Base-by-base conservation (phyloP, 2,888 invertebrate species). In the Zele albiditarsus region DNA sequence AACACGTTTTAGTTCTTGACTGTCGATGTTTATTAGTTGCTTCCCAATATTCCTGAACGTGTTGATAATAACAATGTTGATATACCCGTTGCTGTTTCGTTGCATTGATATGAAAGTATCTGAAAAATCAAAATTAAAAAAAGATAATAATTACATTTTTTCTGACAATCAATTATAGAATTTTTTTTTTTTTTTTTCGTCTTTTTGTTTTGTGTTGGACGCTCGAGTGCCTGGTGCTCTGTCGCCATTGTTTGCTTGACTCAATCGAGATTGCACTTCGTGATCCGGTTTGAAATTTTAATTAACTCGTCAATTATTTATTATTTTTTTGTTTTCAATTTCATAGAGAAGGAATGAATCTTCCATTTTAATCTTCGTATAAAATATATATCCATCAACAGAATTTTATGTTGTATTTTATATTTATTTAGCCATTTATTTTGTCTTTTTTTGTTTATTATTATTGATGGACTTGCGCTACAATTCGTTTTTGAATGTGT, bases 1-100 rank as follows among this genome's bases (percentile, higher is more conserved):
- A 81, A 77, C 53, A 53, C 53, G 23, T 53, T 53, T 80, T 85
- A 84, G 86, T 81, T 85, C 83, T 86, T 87, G 85, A 83, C 81
- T 86, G 86, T 86, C 83, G 83, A 82, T 86, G 87, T 87, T 82
- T 84, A 63, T 71, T 75, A 85, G 85, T 79, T 87, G 86, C 86
- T 87, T 86, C 78, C 6, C 80, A 82, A 82, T 85, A 83, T 86
- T 84, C 77, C 78, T 80, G 80, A 80, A 81, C 81, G 77, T 62
- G 28, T 80, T 80, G 67, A 78, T 75, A 76, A 75, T 75, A 73
- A 80, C 63, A 63, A 67, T 74, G 78, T 20, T 62, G n/a, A 16
- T 27, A 62, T 49, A 38, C 20, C 20, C 23, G 27, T 63, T 70
- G 42, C 65, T 74, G 25, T 53, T 42, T 67, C 27, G 46, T 67